Base-by-base conservation (phyloP, 2,113 vertebrate species). In the Tachycineta bicolor region DNA sequence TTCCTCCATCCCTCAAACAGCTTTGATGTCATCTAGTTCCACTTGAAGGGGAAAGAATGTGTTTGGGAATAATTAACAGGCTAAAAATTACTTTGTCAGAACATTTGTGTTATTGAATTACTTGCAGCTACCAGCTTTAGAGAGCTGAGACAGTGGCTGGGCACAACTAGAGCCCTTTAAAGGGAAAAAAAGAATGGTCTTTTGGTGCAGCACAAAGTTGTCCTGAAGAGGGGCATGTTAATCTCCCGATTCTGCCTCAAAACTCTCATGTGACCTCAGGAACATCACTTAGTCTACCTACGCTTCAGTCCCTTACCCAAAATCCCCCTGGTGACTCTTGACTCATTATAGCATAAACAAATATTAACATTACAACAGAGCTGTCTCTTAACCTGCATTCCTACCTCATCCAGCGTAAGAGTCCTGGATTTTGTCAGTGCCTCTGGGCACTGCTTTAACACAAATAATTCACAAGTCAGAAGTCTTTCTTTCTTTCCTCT, bases 71-170 rank as follows among this genome's bases (percentile, higher is more conserved):
- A 96, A 97, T 97, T 97, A 97, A 86, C 94, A 91, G 83, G 93
- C 94, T 96, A 97, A 97, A 96, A 96, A 97, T 96, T 58, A 95
- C 95, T 95, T 95, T 96, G 94, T 93, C 93, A 95, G 95, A 91
- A 95, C 93, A 95, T 96, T 95, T 86, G 59, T 74, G 60, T 94
- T 97, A 86, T 90, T 94, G 90, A 96, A 90, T 95, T 96, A 95
- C 92, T 96, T 95, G 88, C 93, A 94, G 90, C 94, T 96, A 97
- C 91, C 67, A 96, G 93, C 82, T 93, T 88, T 69, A 85, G 68
- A 88, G 94, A 92, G 79, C 75, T 83, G 71, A 90, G 71, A 64
- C 78, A 93, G 79, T 41, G 55, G 47, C 10, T 96, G 76, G 68
- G 59, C 47, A 85, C 59, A 90, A 77, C 62, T 65, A 74, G 86